Base-by-base conservation (phyloP, 2,797 vertebrate species). In the Catamblyrhynchus diadema region DNA sequence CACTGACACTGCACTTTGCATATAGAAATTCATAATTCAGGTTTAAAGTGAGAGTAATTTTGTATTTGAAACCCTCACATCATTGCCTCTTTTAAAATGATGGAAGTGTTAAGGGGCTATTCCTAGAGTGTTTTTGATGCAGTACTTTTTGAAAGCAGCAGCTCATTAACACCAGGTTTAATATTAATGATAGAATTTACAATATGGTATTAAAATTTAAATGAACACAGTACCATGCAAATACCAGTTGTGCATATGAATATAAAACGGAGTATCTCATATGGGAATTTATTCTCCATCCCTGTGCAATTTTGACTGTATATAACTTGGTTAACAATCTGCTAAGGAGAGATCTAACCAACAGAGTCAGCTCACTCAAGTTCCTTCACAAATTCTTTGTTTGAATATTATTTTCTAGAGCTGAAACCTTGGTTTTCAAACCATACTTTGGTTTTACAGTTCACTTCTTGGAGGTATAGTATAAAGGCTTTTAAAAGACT, bases 111-210 rank as follows among this genome's bases (percentile, higher is more conserved):
- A 62, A 72, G 33, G 13, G 23, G 41, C 17, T 78, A 18, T 30
- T 71, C 25, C 24, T 83, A 28, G 14, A 88, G 4, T 41, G 27
- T 0, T 88, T 93, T 78, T 50, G 16, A 47, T 83, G 59, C 2
- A 9, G 25, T 6, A 25, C 6, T 32, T 84, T 91, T 66, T 70
- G 30, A 79, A 88, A 86, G 59, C 32, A 92, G 17, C 5, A 72
- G 59, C 35, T 47, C 19, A 79, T 86, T 92, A 92, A 94, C 50
- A 35, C 6, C 25, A 64, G 35, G 11, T 71, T 95, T 80, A 95
- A 65, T 91, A 95, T 90, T 95, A 94, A 94, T 48, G 35, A 85
- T 45, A 72, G 12, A 22, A 70, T 56, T 88, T 92, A 91, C n/a
- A 87, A 67, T 79, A 53, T 74, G 24, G 12, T 62, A 70, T 81